phyloP scores from a whole-genome alignment of 2,888 invertebrate species.

The Tipula helvola region DNA sequence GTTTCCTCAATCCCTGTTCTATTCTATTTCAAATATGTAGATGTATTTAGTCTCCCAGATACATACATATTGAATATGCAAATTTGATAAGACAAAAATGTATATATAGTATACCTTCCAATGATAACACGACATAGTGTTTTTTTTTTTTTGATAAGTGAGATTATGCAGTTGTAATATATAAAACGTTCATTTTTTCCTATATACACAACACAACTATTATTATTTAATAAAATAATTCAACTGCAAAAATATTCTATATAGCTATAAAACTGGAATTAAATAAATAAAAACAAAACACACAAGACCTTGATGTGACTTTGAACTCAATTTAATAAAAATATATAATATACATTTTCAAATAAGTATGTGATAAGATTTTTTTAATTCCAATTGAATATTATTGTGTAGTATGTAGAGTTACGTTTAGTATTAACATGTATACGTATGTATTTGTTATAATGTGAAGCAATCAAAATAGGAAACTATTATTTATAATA shows the following conservation, averaged over 20 bases:
- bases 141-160: background rate
- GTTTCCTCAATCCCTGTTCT: conserved; percentile 5
- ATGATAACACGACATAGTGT: background rate
- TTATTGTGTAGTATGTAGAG: background rate
- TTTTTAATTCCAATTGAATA: background rate
- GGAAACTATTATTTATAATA: background rate
- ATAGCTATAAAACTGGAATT: background rate
- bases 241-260: background rate
- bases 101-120: background rate
- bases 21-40: background rate
- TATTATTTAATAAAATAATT: background rate
- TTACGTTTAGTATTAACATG: background rate
- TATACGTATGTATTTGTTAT: background rate
- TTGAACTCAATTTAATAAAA: conserved; percentile 9
- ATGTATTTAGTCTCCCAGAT: background rate
- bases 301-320: conserved; percentile 11
- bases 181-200: background rate
- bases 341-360: background rate
- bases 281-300: background rate
- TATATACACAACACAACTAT: background rate
- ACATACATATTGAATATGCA: background rate
- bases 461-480: background rate
- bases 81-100: background rate
- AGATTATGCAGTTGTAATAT: background rate
- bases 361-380: background rate